Percentiles rank a stretch among this genome's conserved stretches.
Evolutionary conservation across 2,888 invertebrate species (phyloP).

Genomic region (Tineola bisselliella): DNA sequence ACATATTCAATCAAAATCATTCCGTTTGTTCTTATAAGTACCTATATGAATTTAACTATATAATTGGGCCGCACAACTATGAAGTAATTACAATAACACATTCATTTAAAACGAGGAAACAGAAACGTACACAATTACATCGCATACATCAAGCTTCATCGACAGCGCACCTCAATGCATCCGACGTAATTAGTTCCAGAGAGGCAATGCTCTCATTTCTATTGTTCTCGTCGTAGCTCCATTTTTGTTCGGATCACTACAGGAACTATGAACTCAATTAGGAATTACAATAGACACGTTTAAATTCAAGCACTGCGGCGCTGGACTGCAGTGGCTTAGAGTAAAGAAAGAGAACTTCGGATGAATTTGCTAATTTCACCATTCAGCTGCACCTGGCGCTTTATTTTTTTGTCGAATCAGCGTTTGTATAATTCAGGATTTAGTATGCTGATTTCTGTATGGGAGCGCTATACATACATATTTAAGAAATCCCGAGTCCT

Average conservation of each 20-base stretch:
- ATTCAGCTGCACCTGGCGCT: not conserved
- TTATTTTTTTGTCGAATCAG: not conserved
- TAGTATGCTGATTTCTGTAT: too few species aligned
- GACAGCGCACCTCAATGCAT: not conserved
- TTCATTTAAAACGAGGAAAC: not conserved
- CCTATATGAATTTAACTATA: too few species aligned
- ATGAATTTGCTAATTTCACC: constrained; percentile 1
- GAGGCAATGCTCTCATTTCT: not conserved
- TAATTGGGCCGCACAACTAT: too few species aligned
- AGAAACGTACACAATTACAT: not conserved
- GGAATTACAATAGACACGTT: not conserved
- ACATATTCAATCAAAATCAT: too few species aligned
- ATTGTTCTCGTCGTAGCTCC: not conserved
- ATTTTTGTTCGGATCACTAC: constrained; percentile 1
- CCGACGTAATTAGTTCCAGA: constrained; percentile 1
- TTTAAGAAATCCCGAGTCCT: too few species aligned
- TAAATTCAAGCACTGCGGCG: not conserved
- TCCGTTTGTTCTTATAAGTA: too few species aligned
- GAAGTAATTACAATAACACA: not conserved
- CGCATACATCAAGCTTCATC: not conserved
- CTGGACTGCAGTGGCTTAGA: not conserved
- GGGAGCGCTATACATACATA: not conserved
- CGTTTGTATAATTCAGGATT: not conserved
- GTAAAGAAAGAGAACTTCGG: not conserved
- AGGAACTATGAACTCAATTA: constrained; percentile 1